These are phyloP conservation scores for Agrochola lychnidis DNA, from an alignment of 2,888 invertebrate genomes.

Conservation along the genomic window DNA sequence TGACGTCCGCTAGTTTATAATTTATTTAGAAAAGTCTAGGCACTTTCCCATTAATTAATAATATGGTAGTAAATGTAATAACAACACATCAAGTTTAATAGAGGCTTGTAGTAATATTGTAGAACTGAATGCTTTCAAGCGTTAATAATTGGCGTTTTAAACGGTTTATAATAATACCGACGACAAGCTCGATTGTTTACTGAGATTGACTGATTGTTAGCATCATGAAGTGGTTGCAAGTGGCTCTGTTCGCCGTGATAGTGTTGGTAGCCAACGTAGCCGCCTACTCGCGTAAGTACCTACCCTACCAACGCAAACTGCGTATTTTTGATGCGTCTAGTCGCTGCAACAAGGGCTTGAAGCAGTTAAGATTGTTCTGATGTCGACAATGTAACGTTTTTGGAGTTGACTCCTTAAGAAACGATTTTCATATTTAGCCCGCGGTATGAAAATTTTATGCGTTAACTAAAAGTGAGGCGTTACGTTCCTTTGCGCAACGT, in stretches of 20 bases:
- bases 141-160: neutral
- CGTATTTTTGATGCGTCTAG: neutral
- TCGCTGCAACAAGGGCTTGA: too few species aligned
- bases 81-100: neutral
- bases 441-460: too few species aligned
- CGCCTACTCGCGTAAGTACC: neutral
- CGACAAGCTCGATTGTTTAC: neutral
- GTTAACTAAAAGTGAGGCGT: too few species aligned
- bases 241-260: neutral
- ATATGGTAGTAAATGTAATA: neutral
- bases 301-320: neutral
- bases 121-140: neutral
- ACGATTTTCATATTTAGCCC: too few species aligned
- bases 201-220: neutral
- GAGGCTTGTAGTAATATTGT: neutral
- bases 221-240: conserved; percentile 8
- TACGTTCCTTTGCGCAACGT: too few species aligned
- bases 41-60: neutral
- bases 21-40: neutral
- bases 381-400: neutral
- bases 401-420: too few species aligned
- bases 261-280: neutral
- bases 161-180: neutral
- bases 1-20: neutral
- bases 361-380: neutral